Evolutionary conservation across 2,888 invertebrate genomes (phyloP).

Genomic region (Dysmachus trigonus): DNA sequence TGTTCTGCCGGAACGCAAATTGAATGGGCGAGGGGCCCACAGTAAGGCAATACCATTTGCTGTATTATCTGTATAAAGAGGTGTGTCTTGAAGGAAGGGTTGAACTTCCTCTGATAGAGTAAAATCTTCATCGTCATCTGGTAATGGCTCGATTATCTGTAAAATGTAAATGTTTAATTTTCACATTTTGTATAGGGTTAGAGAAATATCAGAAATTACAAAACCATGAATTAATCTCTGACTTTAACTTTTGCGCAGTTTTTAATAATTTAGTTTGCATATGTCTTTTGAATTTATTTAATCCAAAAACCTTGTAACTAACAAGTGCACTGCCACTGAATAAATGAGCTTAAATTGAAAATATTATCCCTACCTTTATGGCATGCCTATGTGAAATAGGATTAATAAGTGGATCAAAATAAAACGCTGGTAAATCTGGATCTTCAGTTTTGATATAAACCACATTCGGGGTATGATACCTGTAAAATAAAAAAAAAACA

Average conservation of each 20-base stretch:
- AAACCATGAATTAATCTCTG: no score
- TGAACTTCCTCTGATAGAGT: constrained; percentile 88
- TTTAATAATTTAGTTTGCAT: no score
- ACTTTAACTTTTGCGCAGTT: no score
- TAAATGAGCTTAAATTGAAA: no score
- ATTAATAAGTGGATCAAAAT: constrained; percentile 99
- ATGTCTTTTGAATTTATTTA: no score
- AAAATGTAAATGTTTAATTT: constrained; percentile 44
- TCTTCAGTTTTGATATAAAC: constrained; percentile 99
- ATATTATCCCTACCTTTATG: constrained; percentile 68
- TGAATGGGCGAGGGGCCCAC: constrained; percentile 98
- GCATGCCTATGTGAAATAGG: constrained; percentile 96
- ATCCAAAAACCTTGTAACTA: no score
- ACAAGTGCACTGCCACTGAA: no score
- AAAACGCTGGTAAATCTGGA: constrained; percentile 99
- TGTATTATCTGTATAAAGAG: constrained; percentile 97
- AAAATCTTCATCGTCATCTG: constrained; percentile 96
- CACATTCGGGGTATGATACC: constrained; percentile 99
- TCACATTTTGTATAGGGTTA: no score
- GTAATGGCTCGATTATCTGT: constrained; percentile 80
- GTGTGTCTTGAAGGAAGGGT: constrained; percentile 93
- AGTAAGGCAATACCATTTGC: constrained; percentile 96
- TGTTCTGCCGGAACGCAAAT: constrained; percentile 92
- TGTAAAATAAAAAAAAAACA: constrained; percentile 58
- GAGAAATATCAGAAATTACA: no score